Percentiles rank a stretch among this genome's conserved stretches.
These are phyloP conservation scores for Machaerirhynchus nigripectus DNA, from an alignment of 2,113 vertebrate genomes.

Conservation along the genomic window DNA sequence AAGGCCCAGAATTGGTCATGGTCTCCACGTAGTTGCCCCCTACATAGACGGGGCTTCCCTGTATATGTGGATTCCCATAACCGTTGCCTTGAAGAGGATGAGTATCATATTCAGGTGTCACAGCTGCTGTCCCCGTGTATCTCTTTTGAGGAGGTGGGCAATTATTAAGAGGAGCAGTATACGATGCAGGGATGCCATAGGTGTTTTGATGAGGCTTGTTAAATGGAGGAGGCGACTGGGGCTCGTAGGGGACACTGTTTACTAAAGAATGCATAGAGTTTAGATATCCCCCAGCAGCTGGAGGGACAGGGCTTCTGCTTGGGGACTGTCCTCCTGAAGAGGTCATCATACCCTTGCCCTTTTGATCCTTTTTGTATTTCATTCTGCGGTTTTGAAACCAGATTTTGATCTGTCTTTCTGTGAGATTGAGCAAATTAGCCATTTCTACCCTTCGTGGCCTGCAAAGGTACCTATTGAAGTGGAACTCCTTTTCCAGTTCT, in stretches of 20 bases:
- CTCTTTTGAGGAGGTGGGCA: constrained; percentile 93
- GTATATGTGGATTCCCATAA: constrained; percentile 93
- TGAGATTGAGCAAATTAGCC: constrained; percentile 97
- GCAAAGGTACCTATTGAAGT: constrained; percentile 98
- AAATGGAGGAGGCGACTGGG: constrained; percentile 91
- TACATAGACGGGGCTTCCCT: constrained; percentile 94
- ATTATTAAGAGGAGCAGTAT: constrained; percentile 85
- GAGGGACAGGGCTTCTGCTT: constrained; percentile 87
- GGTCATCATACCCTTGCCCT: constrained; percentile 93
- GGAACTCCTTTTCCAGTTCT: constrained; percentile 98
- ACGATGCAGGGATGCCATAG: constrained; percentile 89
- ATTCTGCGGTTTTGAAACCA: constrained; percentile 99
- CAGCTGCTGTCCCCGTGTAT: constrained; percentile 84
- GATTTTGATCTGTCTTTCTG: constrained; percentile 99
- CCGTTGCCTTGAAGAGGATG: constrained; percentile 91
- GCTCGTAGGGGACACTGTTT: constrained; percentile 92
- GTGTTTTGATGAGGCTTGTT: constrained; percentile 90
- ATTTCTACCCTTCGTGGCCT: constrained; percentile 94
- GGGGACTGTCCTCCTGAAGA: constrained; percentile 95
- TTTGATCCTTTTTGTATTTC: constrained; percentile 99
- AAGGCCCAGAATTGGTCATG: constrained; percentile 87
- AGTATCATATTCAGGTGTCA: constrained; percentile 91
- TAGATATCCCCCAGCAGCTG: constrained; percentile 86
- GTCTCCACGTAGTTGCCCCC: constrained; percentile 94
- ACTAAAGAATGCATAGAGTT: constrained; percentile 97